phyloP scores from a whole-genome alignment of 2,797 vertebrate genomes.

The Chrysocyon brachyurus region DNA sequence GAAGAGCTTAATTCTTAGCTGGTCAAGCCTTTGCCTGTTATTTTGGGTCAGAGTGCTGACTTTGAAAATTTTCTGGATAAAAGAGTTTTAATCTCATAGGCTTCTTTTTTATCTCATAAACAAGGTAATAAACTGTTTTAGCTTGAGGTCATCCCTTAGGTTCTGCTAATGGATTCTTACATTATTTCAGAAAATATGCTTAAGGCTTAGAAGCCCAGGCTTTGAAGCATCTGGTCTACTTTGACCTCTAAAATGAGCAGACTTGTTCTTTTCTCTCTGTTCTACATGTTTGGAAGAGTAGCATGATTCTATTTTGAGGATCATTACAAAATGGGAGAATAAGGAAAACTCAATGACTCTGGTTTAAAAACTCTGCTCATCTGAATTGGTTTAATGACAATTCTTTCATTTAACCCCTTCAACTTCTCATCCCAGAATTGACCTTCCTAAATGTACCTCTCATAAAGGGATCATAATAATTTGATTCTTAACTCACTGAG shows the following conservation, averaged over 20 bases:
- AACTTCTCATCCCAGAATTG: constrained; percentile 31
- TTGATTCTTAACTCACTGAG: not conserved
- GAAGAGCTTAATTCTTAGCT: not conserved
- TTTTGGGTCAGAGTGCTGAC: constrained; percentile 43
- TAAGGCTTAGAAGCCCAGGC: not conserved
- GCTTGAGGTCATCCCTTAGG: not conserved
- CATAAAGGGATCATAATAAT: not conserved
- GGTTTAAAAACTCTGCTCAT: constrained; percentile 60
- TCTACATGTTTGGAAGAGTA: constrained; percentile 60
- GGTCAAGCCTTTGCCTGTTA: constrained; percentile 20
- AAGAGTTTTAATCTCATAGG: constrained; percentile 44
- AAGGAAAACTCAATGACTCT: constrained; percentile 43
- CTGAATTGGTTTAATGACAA: constrained; percentile 33
- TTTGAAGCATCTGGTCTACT: constrained; percentile 36
- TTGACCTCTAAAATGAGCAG: constrained; percentile 70
- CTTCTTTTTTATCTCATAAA: not conserved
- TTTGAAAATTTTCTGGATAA: constrained; percentile 12
- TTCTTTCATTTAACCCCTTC: constrained; percentile 42
- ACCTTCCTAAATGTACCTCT: constrained; percentile 42
- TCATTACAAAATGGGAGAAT: constrained; percentile 54
- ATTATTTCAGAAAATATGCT: constrained; percentile 58
- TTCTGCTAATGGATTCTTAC: not conserved
- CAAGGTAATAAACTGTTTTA: not conserved
- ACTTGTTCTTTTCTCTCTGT: constrained; percentile 33
- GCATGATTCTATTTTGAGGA: constrained; percentile 61